Evolutionary conservation across 2,888 invertebrate species (phyloP).

Genomic region (Cheilosia urbana): DNA sequence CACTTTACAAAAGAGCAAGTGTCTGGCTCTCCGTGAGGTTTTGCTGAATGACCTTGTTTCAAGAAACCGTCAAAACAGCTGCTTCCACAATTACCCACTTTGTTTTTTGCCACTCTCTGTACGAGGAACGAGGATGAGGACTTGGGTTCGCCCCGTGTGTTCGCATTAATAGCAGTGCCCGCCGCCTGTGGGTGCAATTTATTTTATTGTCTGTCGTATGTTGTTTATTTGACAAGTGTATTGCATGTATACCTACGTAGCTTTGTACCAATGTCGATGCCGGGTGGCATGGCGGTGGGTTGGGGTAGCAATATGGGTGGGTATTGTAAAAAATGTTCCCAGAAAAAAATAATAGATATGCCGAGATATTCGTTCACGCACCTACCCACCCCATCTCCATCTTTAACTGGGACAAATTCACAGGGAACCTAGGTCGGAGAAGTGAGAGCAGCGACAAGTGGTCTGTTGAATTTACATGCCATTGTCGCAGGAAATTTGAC

Average conservation of each 20-base stretch:
- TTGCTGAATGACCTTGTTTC: conserved; percentile 63
- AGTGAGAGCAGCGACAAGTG: conserved; percentile 15
- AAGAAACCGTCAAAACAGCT: conserved; percentile 45
- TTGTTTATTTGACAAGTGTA: conserved; percentile 43
- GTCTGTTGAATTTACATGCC: conserved; percentile 52
- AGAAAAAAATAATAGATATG: no score
- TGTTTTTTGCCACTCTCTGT: conserved; percentile 27
- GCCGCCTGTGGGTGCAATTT: conserved; percentile 51
- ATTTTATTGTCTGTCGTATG: conserved; percentile 61
- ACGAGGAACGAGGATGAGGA: conserved; percentile 28
- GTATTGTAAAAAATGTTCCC: neutral
- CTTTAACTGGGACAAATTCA: no score
- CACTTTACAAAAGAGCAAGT: neutral
- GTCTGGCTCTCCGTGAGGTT: neutral
- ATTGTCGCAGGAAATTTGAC: conserved; percentile 38
- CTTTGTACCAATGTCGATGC: neutral
- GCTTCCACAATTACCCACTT: conserved; percentile 57
- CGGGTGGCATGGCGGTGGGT: neutral
- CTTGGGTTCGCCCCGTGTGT: conserved; percentile 28
- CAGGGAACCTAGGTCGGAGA: neutral
- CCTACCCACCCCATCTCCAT: no score
- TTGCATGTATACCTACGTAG: conserved; percentile 2
- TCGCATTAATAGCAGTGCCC: conserved; percentile 30
- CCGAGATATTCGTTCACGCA: no score
- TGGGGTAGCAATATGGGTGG: neutral